These are phyloP conservation scores for Troides helena DNA, from an alignment of 2,888 invertebrate species.

Conservation along the genomic window DNA sequence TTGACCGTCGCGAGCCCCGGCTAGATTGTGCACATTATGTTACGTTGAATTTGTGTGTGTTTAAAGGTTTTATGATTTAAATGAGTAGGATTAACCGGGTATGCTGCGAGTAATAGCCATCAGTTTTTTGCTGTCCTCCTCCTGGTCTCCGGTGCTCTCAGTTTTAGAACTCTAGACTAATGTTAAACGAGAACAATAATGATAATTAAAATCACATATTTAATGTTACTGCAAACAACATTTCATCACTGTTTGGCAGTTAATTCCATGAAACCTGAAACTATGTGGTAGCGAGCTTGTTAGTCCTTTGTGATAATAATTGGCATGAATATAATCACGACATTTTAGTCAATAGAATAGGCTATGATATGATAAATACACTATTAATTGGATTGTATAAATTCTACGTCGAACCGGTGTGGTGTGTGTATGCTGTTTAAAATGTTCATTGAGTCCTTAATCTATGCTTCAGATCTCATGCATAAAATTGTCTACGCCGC, in stretches of 20 bases:
- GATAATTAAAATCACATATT: background rate
- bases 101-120: constrained; percentile 35
- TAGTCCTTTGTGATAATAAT: too few species aligned
- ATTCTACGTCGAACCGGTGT: background rate
- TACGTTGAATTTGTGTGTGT: constrained; percentile 58
- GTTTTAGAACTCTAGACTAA: background rate
- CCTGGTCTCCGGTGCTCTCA: background rate
- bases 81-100: constrained; percentile 48
- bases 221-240: too few species aligned
- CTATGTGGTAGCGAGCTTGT: too few species aligned
- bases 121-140: constrained; percentile 23
- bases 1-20: constrained; percentile 67
- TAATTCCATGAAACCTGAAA: too few species aligned
- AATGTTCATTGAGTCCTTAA: constrained; percentile 37
- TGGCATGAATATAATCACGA: too few species aligned
- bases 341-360: too few species aligned
- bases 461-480: constrained; percentile 63
- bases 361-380: too few species aligned
- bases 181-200: background rate
- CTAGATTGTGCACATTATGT: constrained; percentile 68
- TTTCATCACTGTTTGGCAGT: too few species aligned
- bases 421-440: background rate
- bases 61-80: constrained; percentile 63
- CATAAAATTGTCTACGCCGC: constrained; percentile 65
- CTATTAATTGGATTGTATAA: too few species aligned